Conservation (phyloP, 2,113 vertebrate genomes). For the Halcyon senegalensis region DNA sequence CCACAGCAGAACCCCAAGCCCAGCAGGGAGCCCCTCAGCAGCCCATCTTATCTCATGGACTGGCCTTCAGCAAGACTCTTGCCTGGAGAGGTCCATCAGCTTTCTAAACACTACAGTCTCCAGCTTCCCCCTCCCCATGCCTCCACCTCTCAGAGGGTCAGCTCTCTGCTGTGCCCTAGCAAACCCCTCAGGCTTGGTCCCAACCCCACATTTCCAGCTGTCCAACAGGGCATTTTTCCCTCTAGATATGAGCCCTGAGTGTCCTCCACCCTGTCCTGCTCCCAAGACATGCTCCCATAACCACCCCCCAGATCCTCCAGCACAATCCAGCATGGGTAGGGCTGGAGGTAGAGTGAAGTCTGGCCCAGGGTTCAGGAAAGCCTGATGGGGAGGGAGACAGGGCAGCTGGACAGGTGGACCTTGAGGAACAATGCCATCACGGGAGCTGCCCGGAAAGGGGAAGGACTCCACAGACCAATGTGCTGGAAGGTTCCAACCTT, state of each 20-base stretch:
- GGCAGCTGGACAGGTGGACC: not conserved
- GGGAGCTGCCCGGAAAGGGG: not conserved
- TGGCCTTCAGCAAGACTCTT: not conserved
- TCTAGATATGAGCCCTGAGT: not conserved
- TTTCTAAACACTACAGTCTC: not conserved
- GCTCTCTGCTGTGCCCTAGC: accelerated
- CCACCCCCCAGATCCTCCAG: not conserved
- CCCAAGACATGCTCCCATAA: not conserved
- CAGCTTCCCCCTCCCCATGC: not conserved
- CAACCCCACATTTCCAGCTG: not conserved
- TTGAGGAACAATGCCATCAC: not conserved
- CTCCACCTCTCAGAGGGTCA: not conserved
- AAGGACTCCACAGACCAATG: not conserved
- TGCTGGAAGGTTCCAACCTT: not conserved
- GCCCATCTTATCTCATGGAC: not conserved
- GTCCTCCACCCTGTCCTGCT: not conserved
- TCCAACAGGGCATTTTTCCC: not conserved
- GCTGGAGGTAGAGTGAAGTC: not conserved
- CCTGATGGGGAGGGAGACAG: not conserved
- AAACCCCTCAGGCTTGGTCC: not conserved
- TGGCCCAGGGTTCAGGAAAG: not conserved
- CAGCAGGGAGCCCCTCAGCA: not conserved
- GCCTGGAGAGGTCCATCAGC: not conserved
- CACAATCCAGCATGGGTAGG: accelerated
- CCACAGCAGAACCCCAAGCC: not conserved